Evolutionary conservation across 2,888 invertebrate genomes (phyloP), one percentile per base, ranked within the genome.

Genomic region (Brenthis hecate): DNA sequence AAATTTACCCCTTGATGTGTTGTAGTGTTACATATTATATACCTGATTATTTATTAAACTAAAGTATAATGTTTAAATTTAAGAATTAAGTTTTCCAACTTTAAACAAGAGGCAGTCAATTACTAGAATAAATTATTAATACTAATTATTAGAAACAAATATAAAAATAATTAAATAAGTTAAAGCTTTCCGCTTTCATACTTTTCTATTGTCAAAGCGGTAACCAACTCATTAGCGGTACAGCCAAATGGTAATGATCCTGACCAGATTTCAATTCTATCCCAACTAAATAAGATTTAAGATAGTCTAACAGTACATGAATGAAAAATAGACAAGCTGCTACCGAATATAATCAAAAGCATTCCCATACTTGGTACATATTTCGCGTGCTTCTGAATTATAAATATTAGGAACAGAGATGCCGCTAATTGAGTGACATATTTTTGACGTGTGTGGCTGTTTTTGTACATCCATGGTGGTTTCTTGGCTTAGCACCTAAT

Each of bases 171-270:
- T 43, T 43, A 43, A 11, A 11, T 43, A 43, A 11, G 2, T 11
- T 66, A 67, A 64, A 54, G 73, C 72, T 72, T 60, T 71, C 65
- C 72, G 72, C 69, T 73, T 65, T 66, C 73, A 77, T 78, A 74
- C 76, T 77, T 63, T 56, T 69, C 13, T 32, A 57, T 61, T 74
- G 75, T 57, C 70, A 73, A 71, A 73, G 76, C 80, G 76, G 50
- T 67, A 68, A 70, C 73, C 74, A 73, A 73, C 74, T 75, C 77
- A 80, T 80, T 79, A 80, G 75, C 76, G 70, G 62, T 16, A 13
- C 8, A 6, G 8, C 8, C 8, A 60, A n/a, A 32, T 32, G 28
- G 16, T 36, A 43, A 16, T 19, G 3, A 23, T 13, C 4, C n/a
- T 48, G 13, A 47, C 6, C 28, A 48, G 28, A 4, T 48, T 60